Evolutionary conservation across 2,113 vertebrate genomes (phyloP), one percentile per base, ranked within the genome.

Genomic region (Cygnus buccinator): DNA sequence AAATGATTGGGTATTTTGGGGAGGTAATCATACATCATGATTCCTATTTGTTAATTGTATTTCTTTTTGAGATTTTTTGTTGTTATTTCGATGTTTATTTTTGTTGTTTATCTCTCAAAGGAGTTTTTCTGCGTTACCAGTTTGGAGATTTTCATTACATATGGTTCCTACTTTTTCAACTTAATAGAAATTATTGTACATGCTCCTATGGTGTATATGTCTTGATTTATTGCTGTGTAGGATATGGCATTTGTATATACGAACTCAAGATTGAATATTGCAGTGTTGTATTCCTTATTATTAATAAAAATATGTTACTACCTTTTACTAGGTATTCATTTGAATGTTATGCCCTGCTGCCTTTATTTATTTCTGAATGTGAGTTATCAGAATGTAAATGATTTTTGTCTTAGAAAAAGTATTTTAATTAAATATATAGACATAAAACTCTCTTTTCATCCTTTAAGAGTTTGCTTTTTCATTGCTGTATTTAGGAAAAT

Each of bases 301-400:
- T 48, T 91, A 92, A 89, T 96, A 92, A 93, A 94, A 96, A 92
- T 77, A 84, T 55, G 52, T 90, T 90, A n/a, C 31, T 75, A 48
- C 52, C 26, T 94, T 96, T 89, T 95, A 59, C 54, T 95, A 87
- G 90, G 10, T 89, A 79, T 73, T 97, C 39, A 89, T 94, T 93
- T 91, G 90, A 94, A 90, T 88, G 85, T 90, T 91, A 87, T 17
- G 68, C 67, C 90, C 74, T 94, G 73, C 90, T 92, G 93, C 94
- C 94, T 87, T 94, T 89, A 7, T 90, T 85, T 77, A 80, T 92
- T 96, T 97, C 74, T 87, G 93, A 97, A 93, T 94, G 90, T 91
- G 72, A 76, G 74, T 87, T 92, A 87, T 9, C 63, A 80, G 88
- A 93, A 95, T 96, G 89, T 93, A 96, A 65, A 81, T 86, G 1